Base-by-base conservation (phyloP, 2,113 vertebrate genomes). In the Varanus salvator region DNA sequence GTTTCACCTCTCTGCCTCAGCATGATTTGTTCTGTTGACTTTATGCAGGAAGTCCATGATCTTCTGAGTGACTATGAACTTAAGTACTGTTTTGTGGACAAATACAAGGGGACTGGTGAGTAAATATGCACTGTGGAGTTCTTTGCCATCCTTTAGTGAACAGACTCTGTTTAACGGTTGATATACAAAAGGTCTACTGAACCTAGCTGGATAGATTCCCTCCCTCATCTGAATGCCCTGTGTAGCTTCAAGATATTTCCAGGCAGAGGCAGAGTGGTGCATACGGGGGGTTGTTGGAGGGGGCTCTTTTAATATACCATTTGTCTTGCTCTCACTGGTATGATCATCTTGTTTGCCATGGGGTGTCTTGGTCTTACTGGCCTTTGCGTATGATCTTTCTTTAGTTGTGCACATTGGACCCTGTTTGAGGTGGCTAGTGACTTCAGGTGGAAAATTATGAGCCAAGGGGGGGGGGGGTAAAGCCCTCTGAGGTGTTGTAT, bases 31-130 rank as follows among this genome's bases (percentile, higher is more conserved):
- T 38, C 17, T 52, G 54, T 89, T 93, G 71, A 92, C 1, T 96
- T 82, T 93, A 57, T 72, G 0, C 96, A 99, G 98, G 98, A 99
- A 94, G 98, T 99, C 68, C 98, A 99, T 38, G 98, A 99, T 86
- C 97, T 99, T 76, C 94, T 99, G 94, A 96, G 97, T 14, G 98
- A 97, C 95, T 99, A 98, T 94, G 98, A 99, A 93, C 93, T 99
- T 92, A 99, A 99, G 94, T 99, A 99, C 97, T 99, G 98, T 96
- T 99, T 99, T 93, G 98, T 99, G 95, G 98, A 99, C 97, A 99
- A 98, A 89, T 98, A 99, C 97, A 99, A 99, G 93, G 98, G 98
- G 87, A 99, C 98, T 94, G 98, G 98, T 99, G 95, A 96, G 98
- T 97, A 89, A 89, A 77, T 12, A 23, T 52, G 34, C 1, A 64